A percentile compares a stretch with the other conserved stretches of the same genome.
These are phyloP conservation scores for Beaufortia kweichowensis DNA, from an alignment of 2,113 vertebrate species.

Conservation along the genomic window DNA sequence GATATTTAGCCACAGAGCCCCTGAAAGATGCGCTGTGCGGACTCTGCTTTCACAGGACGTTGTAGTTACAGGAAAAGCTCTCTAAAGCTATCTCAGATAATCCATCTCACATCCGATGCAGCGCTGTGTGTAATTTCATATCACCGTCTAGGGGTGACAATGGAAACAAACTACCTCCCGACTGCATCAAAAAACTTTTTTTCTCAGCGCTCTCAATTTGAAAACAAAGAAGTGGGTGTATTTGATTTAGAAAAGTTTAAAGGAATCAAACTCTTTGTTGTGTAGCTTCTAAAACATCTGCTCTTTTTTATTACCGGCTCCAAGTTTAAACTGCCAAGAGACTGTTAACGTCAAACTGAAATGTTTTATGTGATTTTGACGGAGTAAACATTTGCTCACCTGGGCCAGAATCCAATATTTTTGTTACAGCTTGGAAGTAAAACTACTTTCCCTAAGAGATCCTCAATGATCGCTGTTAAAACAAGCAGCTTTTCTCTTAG, in stretches of 20 bases:
- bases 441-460: slow-evolving; percentile 14
- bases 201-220: not conserved
- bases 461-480: not conserved
- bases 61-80: slow-evolving; percentile 8
- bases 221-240: slow-evolving; percentile 4
- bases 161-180: not conserved
- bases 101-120: not conserved
- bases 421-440: slow-evolving; percentile 1
- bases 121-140: slow-evolving; percentile 4
- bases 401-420: slow-evolving; percentile 20
- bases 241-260: slow-evolving; percentile 27
- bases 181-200: not conserved
- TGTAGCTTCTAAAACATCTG: not conserved
- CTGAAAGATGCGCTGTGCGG: too few species aligned
- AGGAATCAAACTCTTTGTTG: slow-evolving; percentile 15
- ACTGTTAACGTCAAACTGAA: not conserved
- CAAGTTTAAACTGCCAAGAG: slow-evolving; percentile 11
- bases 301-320: slow-evolving; percentile 27
- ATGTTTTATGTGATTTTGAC: slow-evolving; percentile 7
- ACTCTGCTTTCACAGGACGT: too few species aligned
- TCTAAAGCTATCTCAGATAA: slow-evolving; percentile 1
- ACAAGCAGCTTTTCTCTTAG: not conserved
- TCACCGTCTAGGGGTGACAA: slow-evolving; percentile 5
- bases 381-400: slow-evolving; percentile 36
- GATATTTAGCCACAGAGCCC: not conserved